Percentiles rank a stretch among this genome's conserved stretches.
These are phyloP conservation scores for Crenichthys baileyi DNA, from an alignment of 2,797 vertebrate genomes.

Conservation along the genomic window DNA sequence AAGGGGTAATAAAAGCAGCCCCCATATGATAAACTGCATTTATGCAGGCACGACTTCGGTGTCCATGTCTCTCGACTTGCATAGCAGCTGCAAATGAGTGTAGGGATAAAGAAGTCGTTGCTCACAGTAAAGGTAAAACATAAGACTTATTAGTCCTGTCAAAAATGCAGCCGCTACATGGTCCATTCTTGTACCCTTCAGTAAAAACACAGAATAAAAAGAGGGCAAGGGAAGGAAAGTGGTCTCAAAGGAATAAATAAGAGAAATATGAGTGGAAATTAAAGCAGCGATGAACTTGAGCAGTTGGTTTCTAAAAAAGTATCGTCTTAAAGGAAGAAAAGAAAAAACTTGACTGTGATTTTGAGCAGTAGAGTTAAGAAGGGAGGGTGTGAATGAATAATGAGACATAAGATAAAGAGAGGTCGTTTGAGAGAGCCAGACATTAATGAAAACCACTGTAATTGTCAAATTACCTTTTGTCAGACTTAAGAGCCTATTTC, in stretches of 20 bases:
- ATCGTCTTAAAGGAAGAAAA: conserved; percentile 37
- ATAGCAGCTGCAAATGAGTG: conserved; percentile 33
- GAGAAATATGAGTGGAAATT: conserved; percentile 19
- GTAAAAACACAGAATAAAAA: conserved; percentile 33
- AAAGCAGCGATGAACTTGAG: conserved; percentile 30
- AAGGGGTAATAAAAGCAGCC: conserved; percentile 38
- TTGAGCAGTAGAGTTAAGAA: conserved; percentile 20
- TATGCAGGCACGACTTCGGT: conserved; percentile 1
- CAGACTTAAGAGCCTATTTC: conserved; percentile 46
- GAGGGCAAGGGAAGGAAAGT: conserved; percentile 12
- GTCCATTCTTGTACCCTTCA: conserved; percentile 47
- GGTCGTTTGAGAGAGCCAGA: conserved; percentile 44
- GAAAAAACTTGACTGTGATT: conserved; percentile 29
- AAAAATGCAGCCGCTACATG: conserved; percentile 30
- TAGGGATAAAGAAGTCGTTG: conserved; percentile 21
- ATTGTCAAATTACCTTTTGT: conserved; percentile 59
- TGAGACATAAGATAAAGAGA: conserved; percentile 48
- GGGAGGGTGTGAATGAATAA: conserved; percentile 41
- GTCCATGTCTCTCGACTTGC: conserved; percentile 27
- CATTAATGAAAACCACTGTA: conserved; percentile 63
- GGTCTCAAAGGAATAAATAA: conserved; percentile 33
- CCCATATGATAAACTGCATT: conserved; percentile 25
- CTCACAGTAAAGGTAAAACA: conserved; percentile 47
- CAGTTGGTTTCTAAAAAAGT: conserved; percentile 14
- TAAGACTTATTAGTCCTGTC: conserved; percentile 45